A percentile compares a stretch with the other conserved stretches of the same genome.
These are phyloP conservation scores for Nysson spinosus DNA, from an alignment of 2,888 invertebrate genomes.

Conservation along the genomic window DNA sequence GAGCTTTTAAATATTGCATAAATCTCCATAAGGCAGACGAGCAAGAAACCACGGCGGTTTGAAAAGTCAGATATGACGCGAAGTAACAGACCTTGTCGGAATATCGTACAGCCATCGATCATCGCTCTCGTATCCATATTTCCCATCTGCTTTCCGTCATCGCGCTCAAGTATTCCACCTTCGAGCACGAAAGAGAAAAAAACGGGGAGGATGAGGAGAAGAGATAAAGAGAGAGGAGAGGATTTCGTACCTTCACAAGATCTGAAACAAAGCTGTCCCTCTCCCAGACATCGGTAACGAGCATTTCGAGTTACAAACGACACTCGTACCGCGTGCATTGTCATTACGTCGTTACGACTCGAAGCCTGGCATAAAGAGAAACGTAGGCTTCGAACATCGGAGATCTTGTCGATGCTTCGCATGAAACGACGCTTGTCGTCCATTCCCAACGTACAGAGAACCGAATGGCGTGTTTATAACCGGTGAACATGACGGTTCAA, in stretches of 20 bases:
- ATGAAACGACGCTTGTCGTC: slow-evolving; percentile 1
- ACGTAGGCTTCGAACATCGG: slow-evolving; percentile 12
- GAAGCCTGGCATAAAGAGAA: slow-evolving; percentile 12
- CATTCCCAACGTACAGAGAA: slow-evolving; percentile 1
- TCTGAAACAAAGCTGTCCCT: not conserved
- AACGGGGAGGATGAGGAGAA: no score
- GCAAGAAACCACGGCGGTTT: no score
- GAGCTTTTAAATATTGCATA: no score
- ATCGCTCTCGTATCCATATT: no score
- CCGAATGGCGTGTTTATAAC: slow-evolving; percentile 23
- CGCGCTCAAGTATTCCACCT: no score
- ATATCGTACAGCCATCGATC: no score
- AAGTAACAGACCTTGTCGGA: no score
- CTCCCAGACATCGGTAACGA: slow-evolving; percentile 1
- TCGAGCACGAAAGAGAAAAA: no score
- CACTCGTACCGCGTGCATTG: slow-evolving; percentile 16
- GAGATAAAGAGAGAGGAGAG: no score
- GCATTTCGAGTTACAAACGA: slow-evolving; percentile 6
- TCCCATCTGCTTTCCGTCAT: no score
- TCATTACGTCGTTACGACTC: slow-evolving; percentile 24
- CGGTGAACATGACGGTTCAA: slow-evolving; percentile 32
- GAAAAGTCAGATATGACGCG: no score
- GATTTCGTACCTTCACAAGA: not conserved
- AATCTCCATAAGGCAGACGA: no score
- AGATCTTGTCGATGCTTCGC: slow-evolving; percentile 17